phyloP scores from a whole-genome alignment of 2,888 invertebrate genomes.

The Trichopria drosophilae region DNA sequence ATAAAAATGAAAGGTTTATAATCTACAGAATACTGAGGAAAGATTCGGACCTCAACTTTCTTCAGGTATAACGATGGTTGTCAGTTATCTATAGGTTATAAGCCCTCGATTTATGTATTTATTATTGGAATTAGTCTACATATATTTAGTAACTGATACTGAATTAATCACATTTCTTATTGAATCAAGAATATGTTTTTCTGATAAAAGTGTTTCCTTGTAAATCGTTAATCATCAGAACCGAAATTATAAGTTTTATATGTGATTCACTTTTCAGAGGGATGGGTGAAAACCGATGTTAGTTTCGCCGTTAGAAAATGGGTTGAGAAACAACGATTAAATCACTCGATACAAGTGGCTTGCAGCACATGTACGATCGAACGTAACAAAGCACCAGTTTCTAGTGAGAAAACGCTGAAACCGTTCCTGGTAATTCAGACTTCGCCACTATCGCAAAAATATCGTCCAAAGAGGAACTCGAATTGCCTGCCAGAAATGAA shows the following conservation, averaged over 20 bases:
- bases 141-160: too few species aligned
- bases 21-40: too few species aligned
- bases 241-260: not conserved
- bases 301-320: conserved; percentile 76
- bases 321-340: conserved; percentile 70
- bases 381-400: conserved; percentile 69
- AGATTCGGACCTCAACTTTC: too few species aligned
- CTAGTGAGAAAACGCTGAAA: conserved; percentile 69
- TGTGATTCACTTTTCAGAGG: conserved; percentile 61
- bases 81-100: too few species aligned
- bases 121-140: too few species aligned
- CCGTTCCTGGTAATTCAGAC: conserved; percentile 82
- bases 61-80: too few species aligned
- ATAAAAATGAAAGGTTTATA: too few species aligned
- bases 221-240: not conserved
- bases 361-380: conserved; percentile 74
- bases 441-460: conserved; percentile 68
- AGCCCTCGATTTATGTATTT: too few species aligned
- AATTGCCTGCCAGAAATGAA: conserved; percentile 72
- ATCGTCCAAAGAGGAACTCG: conserved; percentile 66
- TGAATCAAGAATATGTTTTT: too few species aligned
- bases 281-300: conserved; percentile 80
- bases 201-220: too few species aligned
- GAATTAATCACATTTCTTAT: too few species aligned
- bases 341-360: conserved; percentile 74